Conservation (phyloP, 2,888 invertebrate genomes). For the Synergus gifuensis region DNA sequence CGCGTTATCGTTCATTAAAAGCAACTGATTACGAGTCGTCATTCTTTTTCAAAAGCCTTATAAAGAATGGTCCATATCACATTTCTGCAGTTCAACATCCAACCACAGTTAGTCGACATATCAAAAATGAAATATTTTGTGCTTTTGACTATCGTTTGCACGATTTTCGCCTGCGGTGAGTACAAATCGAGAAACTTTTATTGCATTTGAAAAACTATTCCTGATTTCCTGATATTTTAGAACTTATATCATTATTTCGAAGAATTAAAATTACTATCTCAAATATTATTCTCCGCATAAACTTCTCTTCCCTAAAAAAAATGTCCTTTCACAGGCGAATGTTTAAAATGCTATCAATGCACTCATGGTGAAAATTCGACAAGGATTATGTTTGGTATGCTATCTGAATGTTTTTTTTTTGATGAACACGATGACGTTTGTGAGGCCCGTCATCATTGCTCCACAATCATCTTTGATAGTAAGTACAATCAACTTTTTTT, state of each 20-base stretch:
- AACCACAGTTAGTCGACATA: background rate
- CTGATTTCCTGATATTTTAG: background rate
- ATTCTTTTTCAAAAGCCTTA: background rate
- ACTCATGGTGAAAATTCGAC: background rate
- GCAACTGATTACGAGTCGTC: background rate
- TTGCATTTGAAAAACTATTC: background rate
- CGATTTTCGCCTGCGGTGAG: background rate
- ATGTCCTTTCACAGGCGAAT: background rate
- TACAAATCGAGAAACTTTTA: background rate
- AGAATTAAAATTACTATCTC: background rate
- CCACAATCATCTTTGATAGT: background rate
- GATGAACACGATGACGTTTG: background rate
- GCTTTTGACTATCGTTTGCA: background rate
- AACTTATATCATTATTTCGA: background rate
- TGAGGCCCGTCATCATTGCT: background rate
- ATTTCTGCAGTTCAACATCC: conserved; percentile 11
- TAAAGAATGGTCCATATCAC: background rate
- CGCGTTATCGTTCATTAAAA: background rate
- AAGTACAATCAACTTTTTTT: background rate
- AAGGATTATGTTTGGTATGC: background rate
- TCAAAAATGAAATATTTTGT: background rate
- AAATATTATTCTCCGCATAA: background rate
- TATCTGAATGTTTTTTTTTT: background rate
- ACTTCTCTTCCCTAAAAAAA: background rate
- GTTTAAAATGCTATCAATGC: background rate